Evolutionary conservation across 2,797 vertebrate genomes (phyloP).

Genomic region (Somateria mollissima): DNA sequence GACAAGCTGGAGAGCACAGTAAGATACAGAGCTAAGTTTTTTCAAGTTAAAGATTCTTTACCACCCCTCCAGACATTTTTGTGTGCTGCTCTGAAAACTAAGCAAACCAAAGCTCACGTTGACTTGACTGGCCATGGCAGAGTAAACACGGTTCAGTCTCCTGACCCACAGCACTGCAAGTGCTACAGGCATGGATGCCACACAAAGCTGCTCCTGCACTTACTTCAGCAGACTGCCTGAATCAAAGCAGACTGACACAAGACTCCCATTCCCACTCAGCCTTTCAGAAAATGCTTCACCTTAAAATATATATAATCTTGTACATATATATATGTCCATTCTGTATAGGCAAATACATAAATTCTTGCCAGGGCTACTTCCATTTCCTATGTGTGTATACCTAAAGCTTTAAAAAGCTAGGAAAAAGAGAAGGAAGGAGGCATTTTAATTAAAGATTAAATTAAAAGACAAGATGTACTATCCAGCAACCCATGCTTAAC

Average conservation of each 20-base stretch:
- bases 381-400: background rate
- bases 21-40: background rate
- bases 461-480: background rate
- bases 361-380: background rate
- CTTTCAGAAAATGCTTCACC: background rate
- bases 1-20: background rate
- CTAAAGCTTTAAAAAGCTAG: background rate
- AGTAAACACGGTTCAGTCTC: background rate
- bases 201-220: background rate
- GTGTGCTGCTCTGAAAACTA: background rate
- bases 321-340: background rate
- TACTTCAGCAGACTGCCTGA: fast-evolving
- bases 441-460: background rate
- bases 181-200: fast-evolving
- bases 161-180: background rate
- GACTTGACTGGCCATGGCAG: fast-evolving
- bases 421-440: background rate
- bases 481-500: background rate
- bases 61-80: background rate
- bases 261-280: background rate
- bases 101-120: background rate
- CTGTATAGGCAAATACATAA: background rate
- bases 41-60: background rate
- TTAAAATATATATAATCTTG: background rate
- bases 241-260: fast-evolving